These are phyloP conservation scores for Gastrophysa polygoni DNA, from an alignment of 2,888 invertebrate genomes.

Conservation along the genomic window DNA sequence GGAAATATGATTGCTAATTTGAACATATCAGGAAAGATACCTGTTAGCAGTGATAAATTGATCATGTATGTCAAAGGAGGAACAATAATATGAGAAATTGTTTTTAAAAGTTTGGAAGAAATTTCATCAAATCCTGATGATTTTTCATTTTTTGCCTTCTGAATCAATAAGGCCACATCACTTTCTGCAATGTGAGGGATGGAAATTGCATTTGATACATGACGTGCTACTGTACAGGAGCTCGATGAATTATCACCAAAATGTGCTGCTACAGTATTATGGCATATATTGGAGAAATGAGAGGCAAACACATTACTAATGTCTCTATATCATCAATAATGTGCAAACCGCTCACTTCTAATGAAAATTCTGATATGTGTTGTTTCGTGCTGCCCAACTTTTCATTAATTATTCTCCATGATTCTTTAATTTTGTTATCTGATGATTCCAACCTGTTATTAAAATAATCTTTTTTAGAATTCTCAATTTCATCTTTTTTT, in stretches of 20 bases:
- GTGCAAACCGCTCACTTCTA: not conserved
- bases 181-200: slow-evolving; percentile 2
- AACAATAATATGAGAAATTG: not conserved
- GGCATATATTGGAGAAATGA: slow-evolving; percentile 5
- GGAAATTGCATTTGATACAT: slow-evolving; percentile 2
- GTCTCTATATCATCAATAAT: not conserved
- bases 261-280: not conserved
- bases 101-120: no score
- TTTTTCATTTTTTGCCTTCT: not conserved
- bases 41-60: not conserved
- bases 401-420: slow-evolving; percentile 12
- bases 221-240: no score
- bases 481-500: not conserved
- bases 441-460: not conserved
- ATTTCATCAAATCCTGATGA: no score
- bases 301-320: slow-evolving; percentile 4
- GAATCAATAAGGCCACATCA: slow-evolving; percentile 6
- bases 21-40: slow-evolving; percentile 5
- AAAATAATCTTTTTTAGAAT: not conserved
- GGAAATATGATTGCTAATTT: slow-evolving; percentile 4
- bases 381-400: slow-evolving; percentile 4
- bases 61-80: not conserved
- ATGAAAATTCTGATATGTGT: slow-evolving; percentile 4
- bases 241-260: slow-evolving; percentile 5
- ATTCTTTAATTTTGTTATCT: not conserved